Conservation (phyloP, 2,113 vertebrate genomes). For the Colius striatus region DNA sequence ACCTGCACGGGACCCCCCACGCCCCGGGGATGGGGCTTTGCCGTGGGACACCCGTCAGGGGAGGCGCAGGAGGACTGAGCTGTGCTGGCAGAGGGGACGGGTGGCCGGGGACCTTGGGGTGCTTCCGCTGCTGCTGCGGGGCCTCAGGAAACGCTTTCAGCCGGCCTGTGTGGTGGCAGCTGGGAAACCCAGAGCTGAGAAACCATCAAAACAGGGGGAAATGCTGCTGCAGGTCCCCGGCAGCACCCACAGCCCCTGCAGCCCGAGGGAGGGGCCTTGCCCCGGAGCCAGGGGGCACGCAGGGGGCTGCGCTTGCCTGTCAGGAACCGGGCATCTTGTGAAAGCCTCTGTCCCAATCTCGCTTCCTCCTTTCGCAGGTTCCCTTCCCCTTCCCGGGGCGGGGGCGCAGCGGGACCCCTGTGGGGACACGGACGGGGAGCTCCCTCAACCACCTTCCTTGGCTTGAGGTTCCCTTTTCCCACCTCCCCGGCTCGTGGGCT, state of each 20-base stretch:
- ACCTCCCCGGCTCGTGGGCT: not conserved
- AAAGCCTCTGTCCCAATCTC: conserved; percentile 35
- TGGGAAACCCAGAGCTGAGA: not conserved
- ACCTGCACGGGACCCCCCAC: not conserved
- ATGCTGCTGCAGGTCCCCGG: rapidly evolving
- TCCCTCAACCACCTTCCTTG: not conserved
- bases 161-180: not conserved
- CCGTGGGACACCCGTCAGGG: rapidly evolving
- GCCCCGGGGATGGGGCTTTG: not conserved
- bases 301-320: not conserved
- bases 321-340: not conserved
- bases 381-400: not conserved
- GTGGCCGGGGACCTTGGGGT: not conserved
- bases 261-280: not conserved
- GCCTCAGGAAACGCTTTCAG: not conserved
- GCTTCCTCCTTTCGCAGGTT: conserved; percentile 25
- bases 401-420: not conserved
- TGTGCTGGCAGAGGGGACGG: not conserved
- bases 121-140: not conserved
- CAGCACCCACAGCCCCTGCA: rapidly evolving
- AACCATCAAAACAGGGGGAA: not conserved
- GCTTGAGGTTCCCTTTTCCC: not conserved
- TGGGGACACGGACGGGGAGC: not conserved
- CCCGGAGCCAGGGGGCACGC: not conserved
- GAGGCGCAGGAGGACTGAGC: not conserved